Evolutionary conservation across 2,888 invertebrate genomes (phyloP).

Genomic region (Arctia plantaginis): DNA sequence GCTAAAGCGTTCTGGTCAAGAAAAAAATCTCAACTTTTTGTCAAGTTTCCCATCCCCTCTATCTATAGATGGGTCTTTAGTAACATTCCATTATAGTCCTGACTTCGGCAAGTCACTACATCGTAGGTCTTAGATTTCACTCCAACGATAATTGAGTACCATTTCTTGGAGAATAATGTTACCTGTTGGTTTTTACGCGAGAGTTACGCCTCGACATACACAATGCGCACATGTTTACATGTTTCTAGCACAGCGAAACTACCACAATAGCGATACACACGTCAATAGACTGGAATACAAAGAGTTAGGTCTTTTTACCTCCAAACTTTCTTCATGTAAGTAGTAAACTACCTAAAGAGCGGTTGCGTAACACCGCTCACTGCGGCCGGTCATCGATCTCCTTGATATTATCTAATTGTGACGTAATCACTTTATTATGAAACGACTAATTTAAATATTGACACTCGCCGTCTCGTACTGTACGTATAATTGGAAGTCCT

Average conservation of each 20-base stretch:
- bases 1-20: not conserved
- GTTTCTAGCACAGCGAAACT: constrained; percentile 29
- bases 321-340: constrained; percentile 67
- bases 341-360: constrained; percentile 54
- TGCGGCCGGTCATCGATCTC: constrained; percentile 68
- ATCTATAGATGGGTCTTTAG: not conserved
- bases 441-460: constrained; percentile 67
- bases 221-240: constrained; percentile 24
- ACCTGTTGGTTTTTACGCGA: constrained; percentile 22
- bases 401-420: constrained; percentile 79
- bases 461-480: constrained; percentile 55
- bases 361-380: constrained; percentile 71
- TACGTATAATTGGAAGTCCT: constrained; percentile 28
- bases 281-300: constrained; percentile 29
- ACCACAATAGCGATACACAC: constrained; percentile 26
- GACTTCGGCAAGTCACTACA: not conserved
- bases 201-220: constrained; percentile 22
- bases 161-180: constrained; percentile 8
- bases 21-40: no score
- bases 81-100: not conserved
- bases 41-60: no score
- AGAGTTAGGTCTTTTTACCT: constrained; percentile 43
- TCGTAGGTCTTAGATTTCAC: not conserved
- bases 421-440: constrained; percentile 67
- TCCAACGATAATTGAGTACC: not conserved